Evolutionary conservation across 2,888 invertebrate species (phyloP).

Genomic region (Meghimatium bilineatum): DNA sequence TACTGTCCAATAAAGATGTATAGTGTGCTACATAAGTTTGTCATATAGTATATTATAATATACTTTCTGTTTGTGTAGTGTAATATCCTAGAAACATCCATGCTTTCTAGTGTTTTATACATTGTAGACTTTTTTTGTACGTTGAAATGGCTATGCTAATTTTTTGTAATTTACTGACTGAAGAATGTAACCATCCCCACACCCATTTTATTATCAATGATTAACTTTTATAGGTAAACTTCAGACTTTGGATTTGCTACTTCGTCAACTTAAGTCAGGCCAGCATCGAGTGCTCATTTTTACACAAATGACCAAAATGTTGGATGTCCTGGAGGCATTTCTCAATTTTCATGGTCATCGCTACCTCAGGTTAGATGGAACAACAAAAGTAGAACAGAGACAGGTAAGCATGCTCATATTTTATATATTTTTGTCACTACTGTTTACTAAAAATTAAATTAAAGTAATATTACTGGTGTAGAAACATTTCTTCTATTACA

Average conservation of each 20-base stretch:
- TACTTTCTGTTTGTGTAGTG: too few relatives aligned
- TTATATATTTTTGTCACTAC: too few relatives aligned
- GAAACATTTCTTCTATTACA: too few relatives aligned
- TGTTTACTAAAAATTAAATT: too few relatives aligned
- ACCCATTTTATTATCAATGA: background rate
- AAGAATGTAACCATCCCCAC: background rate
- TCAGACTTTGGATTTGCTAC: slow-evolving; percentile 89
- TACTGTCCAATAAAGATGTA: too few relatives aligned
- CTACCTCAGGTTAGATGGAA: slow-evolving; percentile 94
- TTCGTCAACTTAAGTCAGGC: slow-evolving; percentile 88
- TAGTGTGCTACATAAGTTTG: too few relatives aligned
- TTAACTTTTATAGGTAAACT: slow-evolving; percentile 83
- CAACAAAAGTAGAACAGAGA: slow-evolving; percentile 94
- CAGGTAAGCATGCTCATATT: slow-evolving; percentile 81
- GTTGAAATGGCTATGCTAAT: background rate
- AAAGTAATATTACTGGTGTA: too few relatives aligned
- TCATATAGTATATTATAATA: too few relatives aligned
- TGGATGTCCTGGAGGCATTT: slow-evolving; percentile 97
- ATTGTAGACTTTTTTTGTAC: background rate
- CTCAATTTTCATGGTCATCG: slow-evolving; percentile 97
- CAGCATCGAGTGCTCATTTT: slow-evolving; percentile 96
- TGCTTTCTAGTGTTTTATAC: too few relatives aligned
- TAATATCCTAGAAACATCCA: too few relatives aligned
- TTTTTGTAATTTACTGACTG: background rate
- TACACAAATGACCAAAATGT: slow-evolving; percentile 99